Base-by-base conservation (phyloP, 92 coral and sea anemone species). In the Paramuricea clavata region DNA sequence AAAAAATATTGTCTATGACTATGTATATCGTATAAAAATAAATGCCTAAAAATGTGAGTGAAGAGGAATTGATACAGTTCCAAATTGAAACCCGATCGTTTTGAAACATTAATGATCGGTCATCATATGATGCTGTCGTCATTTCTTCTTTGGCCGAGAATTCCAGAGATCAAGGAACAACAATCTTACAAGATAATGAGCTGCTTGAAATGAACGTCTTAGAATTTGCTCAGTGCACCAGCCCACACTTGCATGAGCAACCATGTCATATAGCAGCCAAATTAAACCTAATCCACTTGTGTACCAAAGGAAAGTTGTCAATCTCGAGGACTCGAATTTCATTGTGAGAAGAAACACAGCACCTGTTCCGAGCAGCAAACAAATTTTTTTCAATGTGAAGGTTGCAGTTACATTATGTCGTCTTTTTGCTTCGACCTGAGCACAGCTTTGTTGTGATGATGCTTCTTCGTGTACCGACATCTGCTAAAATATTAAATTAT, bases 131-230 rank as follows among this genome's bases (percentile, higher is more conserved):
- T 47, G 52, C 17, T 47, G 17, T 47, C 31, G 68, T 60, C 68
- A 22, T 60, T 6, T 31, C 23, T 65, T 65, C n/a, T 31, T 65
- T 31, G 39, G 39, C 35, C 39, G 41, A 9, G 72, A 65, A 5
- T 28, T 65, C 72, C 72, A 65, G n/a, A 65, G 72, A 19, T 65
- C 72, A 13, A 65, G 41, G 72, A 65, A 65, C 41, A 65, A 19
- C 72, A 65, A 16, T 65, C 28, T 65, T 13, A 31, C 39, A 21
- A 65, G 28, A 65, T 28, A 65, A 65, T 11, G 9, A 13, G 41
- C n/a, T 65, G 72, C 72, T 65, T 31, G n/a, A 5, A 65, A 65
- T 12, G 28, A 3, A 13, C 39, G 41, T 65, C 39, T 65, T 65
- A 65, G 21, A 65, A 65, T 27, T 11, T 65, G 17, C 39, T 65